Evolutionary conservation across 2,888 invertebrate species (phyloP).

Genomic region (Rhagonycha fulva): DNA sequence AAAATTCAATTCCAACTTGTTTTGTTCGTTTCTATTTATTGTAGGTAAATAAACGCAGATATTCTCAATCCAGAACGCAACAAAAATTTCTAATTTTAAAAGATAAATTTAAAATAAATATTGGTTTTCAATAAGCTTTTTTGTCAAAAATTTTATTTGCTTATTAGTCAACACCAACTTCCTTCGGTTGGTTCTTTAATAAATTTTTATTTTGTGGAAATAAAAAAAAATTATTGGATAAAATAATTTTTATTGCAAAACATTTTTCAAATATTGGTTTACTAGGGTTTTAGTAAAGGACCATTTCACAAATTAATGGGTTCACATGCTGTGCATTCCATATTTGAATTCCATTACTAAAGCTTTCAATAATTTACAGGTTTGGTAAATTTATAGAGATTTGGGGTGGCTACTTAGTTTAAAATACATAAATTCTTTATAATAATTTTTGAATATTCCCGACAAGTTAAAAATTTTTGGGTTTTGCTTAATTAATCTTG

Average conservation of each 20-base stretch:
- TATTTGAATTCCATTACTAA: constrained; percentile 18
- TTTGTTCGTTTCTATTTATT: neutral
- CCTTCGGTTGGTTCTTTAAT: neutral
- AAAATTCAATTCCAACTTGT: neutral
- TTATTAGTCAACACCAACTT: neutral
- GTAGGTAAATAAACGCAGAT: neutral
- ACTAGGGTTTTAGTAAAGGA: neutral
- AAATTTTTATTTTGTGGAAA: neutral
- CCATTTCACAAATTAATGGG: constrained; percentile 5
- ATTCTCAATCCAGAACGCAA: neutral
- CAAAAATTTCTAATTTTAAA: neutral
- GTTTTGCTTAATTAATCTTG: neutral
- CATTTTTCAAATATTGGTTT: neutral
- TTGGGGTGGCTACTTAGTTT: constrained; percentile 9
- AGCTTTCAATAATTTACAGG: constrained; percentile 14
- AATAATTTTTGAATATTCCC: neutral
- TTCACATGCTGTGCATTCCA: constrained; percentile 12
- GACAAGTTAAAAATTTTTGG: neutral
- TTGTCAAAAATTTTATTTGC: neutral
- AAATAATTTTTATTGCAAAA: neutral
- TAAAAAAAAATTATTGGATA: neutral
- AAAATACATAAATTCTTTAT: constrained; percentile 16
- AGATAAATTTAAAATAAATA: neutral
- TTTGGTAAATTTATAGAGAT: constrained; percentile 18
- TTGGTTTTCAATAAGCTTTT: neutral